Base-by-base conservation (phyloP, 1,140 invertebrate species). In the Drosophila simulans region DNA sequence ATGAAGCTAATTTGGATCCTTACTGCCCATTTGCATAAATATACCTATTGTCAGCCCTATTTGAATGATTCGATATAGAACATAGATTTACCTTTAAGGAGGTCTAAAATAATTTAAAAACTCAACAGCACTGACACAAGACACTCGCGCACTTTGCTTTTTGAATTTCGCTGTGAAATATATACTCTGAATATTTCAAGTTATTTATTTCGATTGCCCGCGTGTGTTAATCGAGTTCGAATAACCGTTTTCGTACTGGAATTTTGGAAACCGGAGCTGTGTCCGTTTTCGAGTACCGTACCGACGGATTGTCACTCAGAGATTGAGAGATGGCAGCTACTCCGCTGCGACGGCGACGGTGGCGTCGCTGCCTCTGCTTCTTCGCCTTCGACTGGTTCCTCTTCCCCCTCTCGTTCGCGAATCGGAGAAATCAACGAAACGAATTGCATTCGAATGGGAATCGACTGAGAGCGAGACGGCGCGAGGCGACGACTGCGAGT, bases 361-460 rank as follows among this genome's bases (percentile, higher is more conserved):
- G 46, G 53, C 68, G 46, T 56, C 71, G 73, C 64, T 66, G 64
- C 59, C 49, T 63, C 58, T 22, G 60, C 43, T 39, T 40, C 63
- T 34, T 11, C 31, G 15, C 25, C 35, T 27, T 12, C 45, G 11
- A 35, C 10, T 34, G 17, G 20, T 15, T 40, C 35, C 37, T 12
- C 45, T 20, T 43, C 12, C 59, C 35, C 58, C 63, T 39, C 25
- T 37, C 55, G 37, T 59, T 49, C 62, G 73, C 77, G 77, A 68
- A 78, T 53, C 43, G 66, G 73, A 89, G 85, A 88, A 88, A 88
- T 88, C 84, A 89, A 89, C 84, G 77, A 88, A 86, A 88, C 85
- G 84, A 88, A 88, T 88, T 88, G 84, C 80, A 88, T 89, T 89
- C 84, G 85, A 88, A 88, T 70, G 68, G 83, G 83, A 88, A 88